Base-by-base conservation (phyloP, 2,888 invertebrate species). In the Conops quadrifasciatus region DNA sequence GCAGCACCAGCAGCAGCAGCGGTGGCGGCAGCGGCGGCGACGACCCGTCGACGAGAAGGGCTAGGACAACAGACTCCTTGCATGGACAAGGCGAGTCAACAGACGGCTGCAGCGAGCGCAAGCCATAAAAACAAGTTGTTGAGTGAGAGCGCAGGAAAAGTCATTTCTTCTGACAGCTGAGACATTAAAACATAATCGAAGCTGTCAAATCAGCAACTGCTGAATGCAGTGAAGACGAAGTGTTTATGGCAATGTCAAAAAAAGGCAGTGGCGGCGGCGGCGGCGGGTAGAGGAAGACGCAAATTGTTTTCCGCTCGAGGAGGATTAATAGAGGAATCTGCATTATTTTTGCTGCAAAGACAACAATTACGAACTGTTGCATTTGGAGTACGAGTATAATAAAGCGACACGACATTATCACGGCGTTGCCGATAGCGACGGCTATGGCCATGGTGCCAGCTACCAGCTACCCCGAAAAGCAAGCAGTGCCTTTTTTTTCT, bases 151-250 rank as follows among this genome's bases (percentile, higher is more conserved):
- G 16, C 47, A 51, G 51, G 62, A 51, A 68, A 68, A 68, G 62
- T 67, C 45, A 67, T 67, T 59, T 59, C 56, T 59, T 62, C 51
- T 68, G 68, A 62, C 68, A 68, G 68, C 60, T 68, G 30, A 51
- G 60, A 68, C 49, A 56, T 68, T 68, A 68, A 68, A 68, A 68
- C 51, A 60, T 68, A 68, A 68, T 68, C 60, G 68, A 60, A 62
- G 47, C 60, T 68, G 68, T 68, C 68, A 68, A 68, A 62, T 68
- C 51, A 68, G 60, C 62, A 62, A 62, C 68, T 62, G 68, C 47
- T 60, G 36, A 9, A 24, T 28, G 68, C 30, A 59, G 49, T 68
- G 60, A 68, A 68, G 47, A 30, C 15, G 16, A 21, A 30, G 60
- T 49, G 62, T 68, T 68, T 68, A 62, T 58, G 43, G 58, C 21